A percentile compares a stretch with the other conserved stretches of the same genome.
Evolutionary conservation across 2,113 vertebrate genomes (phyloP).

Genomic region (Dipodomys ordii): DNA sequence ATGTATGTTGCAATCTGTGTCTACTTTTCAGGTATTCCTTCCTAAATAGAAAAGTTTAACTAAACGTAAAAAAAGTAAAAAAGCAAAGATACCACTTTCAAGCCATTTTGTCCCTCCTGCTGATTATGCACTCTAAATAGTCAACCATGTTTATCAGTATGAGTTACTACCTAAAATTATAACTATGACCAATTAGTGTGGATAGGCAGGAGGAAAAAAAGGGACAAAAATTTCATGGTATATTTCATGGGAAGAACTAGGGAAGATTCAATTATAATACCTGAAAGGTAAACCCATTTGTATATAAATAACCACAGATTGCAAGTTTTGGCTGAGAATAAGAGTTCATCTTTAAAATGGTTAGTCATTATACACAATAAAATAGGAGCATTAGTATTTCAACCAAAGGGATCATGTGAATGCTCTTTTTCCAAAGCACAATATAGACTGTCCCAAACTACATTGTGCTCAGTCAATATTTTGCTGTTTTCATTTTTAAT

Average conservation of each 20-base stretch:
- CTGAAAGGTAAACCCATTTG: slow-evolving; percentile 89
- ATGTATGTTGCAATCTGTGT: slow-evolving; percentile 83
- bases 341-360: slow-evolving; percentile 90
- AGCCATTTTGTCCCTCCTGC: slow-evolving; percentile 87
- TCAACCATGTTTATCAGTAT: slow-evolving; percentile 74
- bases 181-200: slow-evolving; percentile 84
- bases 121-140: slow-evolving; percentile 84
- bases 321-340: slow-evolving; percentile 90
- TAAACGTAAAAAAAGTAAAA: neutral
- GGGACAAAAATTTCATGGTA: slow-evolving; percentile 76
- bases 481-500: slow-evolving; percentile 84
- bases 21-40: slow-evolving; percentile 91
- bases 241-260: slow-evolving; percentile 65
- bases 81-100: slow-evolving; percentile 75
- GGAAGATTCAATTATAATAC: slow-evolving; percentile 81
- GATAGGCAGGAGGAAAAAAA: slow-evolving; percentile 87
- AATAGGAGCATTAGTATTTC: slow-evolving; percentile 93
- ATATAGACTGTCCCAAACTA: slow-evolving; percentile 89
- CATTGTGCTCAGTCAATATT: slow-evolving; percentile 83
- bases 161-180: slow-evolving; percentile 57
- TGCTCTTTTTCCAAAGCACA: slow-evolving; percentile 81
- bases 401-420: slow-evolving; percentile 94
- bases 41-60: slow-evolving; percentile 65
- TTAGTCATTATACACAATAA: slow-evolving; percentile 89
- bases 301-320: slow-evolving; percentile 74